Percentiles rank a stretch among this genome's conserved stretches.
These are phyloP conservation scores for Thalassarche chlororhynchos DNA, from an alignment of 2,113 vertebrate genomes.

Conservation along the genomic window DNA sequence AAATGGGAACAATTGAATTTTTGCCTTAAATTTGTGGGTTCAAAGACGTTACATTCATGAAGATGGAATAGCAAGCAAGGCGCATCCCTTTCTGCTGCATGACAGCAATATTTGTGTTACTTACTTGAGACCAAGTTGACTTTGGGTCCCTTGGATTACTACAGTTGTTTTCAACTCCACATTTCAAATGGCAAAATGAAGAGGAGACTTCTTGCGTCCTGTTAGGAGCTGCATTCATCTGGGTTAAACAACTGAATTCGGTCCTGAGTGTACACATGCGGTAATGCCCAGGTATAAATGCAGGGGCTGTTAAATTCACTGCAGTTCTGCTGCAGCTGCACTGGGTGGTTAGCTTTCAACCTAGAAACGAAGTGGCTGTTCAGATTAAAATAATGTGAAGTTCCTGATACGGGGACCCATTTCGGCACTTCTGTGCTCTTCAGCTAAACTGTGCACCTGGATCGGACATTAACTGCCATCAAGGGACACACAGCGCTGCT, in stretches of 20 bases:
- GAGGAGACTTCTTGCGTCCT: not conserved
- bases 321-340: too few species aligned
- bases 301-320: not conserved
- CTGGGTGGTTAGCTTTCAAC: not conserved
- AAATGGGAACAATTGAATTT: not conserved
- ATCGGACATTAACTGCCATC: fast-evolving
- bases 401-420: fast-evolving
- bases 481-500: fast-evolving
- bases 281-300: fast-evolving
- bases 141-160: not conserved
- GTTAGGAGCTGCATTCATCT: fast-evolving
- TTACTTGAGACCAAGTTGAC: too few species aligned
- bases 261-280: fast-evolving
- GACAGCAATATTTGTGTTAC: too few species aligned
- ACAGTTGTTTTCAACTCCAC: not conserved
- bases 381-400: not conserved
- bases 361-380: not conserved
- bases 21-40: not conserved
- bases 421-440: not conserved
- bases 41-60: not conserved
- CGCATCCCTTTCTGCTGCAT: not conserved
- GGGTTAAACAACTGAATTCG: fast-evolving
- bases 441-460: fast-evolving
- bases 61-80: not conserved
- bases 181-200: not conserved